These are phyloP conservation scores for Drosophila merina DNA, from an alignment of 2,888 invertebrate species.

Conservation along the genomic window DNA sequence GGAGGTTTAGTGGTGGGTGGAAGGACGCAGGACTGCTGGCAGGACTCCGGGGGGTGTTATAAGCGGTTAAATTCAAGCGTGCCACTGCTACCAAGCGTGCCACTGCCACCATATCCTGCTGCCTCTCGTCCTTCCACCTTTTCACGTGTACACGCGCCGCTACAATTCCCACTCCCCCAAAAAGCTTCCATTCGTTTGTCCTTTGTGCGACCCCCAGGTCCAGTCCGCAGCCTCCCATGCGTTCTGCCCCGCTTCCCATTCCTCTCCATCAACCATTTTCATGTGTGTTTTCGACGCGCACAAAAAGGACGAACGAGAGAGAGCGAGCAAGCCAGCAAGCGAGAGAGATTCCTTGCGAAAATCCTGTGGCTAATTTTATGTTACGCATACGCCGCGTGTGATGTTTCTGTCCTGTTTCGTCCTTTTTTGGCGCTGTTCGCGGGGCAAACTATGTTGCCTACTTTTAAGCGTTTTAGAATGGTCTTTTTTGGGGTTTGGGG, in stretches of 20 bases:
- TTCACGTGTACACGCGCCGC: conserved; percentile 42
- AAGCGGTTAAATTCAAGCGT: conserved; percentile 74
- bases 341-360: conserved; percentile 26
- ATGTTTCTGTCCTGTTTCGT: conserved; percentile 26
- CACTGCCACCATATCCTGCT: conserved; percentile 16
- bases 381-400: conserved; percentile 65
- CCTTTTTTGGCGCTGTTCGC: conserved; percentile 23
- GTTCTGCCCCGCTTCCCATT: background rate
- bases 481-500: conserved; percentile 3
- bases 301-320: background rate
- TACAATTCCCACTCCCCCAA: conserved; percentile 3
- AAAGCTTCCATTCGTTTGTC: conserved; percentile 52
- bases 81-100: conserved; percentile 45
- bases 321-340: background rate
- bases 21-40: no score
- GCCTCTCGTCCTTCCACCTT: conserved; percentile 20
- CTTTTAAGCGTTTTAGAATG: conserved; percentile 65
- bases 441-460: conserved; percentile 65
- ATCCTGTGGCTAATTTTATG: conserved; percentile 67
- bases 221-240: conserved; percentile 22
- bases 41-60: conserved; percentile 61
- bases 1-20: conserved; percentile 16
- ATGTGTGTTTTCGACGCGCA: conserved; percentile 36
- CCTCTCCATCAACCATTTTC: conserved; percentile 38
- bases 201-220: conserved; percentile 69